Percentiles rank a stretch among this genome's conserved stretches.
Evolutionary conservation across 2,113 vertebrate species (phyloP).

Genomic region (Grallaria varia): DNA sequence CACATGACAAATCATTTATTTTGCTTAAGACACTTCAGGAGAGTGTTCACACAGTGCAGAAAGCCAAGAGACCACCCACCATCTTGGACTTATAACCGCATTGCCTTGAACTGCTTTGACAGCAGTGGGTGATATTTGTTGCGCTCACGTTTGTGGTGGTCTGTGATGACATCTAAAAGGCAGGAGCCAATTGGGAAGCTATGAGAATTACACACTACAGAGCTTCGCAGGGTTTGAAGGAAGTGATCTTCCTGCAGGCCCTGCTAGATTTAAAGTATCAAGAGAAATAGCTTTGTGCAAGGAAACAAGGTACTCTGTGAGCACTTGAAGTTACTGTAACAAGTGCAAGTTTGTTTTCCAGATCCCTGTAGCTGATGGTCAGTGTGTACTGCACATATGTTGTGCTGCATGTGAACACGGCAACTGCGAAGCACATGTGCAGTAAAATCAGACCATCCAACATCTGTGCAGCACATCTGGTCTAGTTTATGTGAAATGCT

Average conservation of each 20-base stretch:
- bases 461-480: constrained; percentile 12
- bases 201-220: background rate
- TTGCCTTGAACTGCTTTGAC: background rate
- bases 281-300: background rate
- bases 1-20: background rate
- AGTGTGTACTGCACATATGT: background rate
- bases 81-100: background rate
- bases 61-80: background rate
- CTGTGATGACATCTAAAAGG: background rate
- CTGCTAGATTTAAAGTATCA: background rate
- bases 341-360: constrained; percentile 18
- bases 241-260: background rate
- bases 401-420: background rate
- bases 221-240: background rate
- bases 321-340: background rate
- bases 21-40: background rate
- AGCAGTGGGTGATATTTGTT: background rate
- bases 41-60: background rate
- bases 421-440: background rate
- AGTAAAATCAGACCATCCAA: background rate
- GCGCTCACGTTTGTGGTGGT: background rate
- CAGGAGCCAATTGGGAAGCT: background rate
- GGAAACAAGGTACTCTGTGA: background rate
- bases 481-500: background rate
- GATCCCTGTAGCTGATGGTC: background rate